phyloP scores from a whole-genome alignment of 2,797 vertebrate species.

The Ctenosaura bakeri region DNA sequence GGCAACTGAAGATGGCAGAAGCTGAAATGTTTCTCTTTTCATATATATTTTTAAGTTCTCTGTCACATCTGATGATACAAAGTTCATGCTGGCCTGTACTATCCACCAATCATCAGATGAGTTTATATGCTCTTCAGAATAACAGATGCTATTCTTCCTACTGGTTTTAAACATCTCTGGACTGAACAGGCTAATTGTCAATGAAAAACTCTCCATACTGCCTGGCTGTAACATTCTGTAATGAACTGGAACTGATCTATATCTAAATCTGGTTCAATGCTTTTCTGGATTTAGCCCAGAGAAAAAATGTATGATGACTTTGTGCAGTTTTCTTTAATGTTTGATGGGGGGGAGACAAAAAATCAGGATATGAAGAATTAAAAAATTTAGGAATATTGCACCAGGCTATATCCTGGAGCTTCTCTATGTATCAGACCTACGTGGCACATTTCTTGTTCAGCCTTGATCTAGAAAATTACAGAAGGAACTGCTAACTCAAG shows the following conservation, averaged over 20 bases:
- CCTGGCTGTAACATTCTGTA: not conserved
- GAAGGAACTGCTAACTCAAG: too few species aligned
- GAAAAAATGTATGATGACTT: not conserved
- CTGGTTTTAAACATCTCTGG: not conserved
- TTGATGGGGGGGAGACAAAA: not conserved
- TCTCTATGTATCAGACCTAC: not conserved
- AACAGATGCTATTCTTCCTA: not conserved
- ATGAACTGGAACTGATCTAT: not conserved
- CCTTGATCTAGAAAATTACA: too few species aligned
- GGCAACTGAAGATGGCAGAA: too few species aligned
- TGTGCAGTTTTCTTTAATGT: not conserved
- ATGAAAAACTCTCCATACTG: not conserved
- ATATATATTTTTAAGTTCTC: too few species aligned
- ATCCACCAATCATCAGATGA: not conserved
- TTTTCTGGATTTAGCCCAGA: conserved; percentile 5
- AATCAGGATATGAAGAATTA: not conserved
- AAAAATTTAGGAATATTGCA: not conserved
- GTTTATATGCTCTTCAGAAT: not conserved
- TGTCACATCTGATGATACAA: not conserved
- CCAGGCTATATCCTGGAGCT: not conserved
- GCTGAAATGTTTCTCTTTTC: too few species aligned
- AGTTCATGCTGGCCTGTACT: not conserved
- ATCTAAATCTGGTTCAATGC: not conserved
- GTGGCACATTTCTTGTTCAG: not conserved
- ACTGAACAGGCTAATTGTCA: not conserved